Conservation (phyloP, 2,797 vertebrate genomes). For the Alosa sapidissima region DNA sequence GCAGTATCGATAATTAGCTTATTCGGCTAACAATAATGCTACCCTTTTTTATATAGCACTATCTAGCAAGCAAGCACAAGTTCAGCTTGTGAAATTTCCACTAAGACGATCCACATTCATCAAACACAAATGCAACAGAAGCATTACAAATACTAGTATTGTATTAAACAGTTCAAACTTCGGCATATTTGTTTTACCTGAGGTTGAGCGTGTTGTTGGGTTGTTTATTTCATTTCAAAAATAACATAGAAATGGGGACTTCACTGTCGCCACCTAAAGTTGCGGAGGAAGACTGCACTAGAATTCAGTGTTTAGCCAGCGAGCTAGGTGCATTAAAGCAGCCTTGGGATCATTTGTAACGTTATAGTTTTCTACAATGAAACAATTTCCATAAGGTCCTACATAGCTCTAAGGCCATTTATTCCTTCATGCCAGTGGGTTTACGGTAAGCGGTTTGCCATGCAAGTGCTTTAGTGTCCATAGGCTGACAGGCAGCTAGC, state of each 20-base stretch:
- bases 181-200: not conserved
- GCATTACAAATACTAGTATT: not conserved
- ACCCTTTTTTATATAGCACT: too few relatives aligned
- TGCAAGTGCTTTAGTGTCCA: not conserved
- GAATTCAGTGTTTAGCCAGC: too few relatives aligned
- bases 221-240: not conserved
- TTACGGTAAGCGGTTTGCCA: not conserved
- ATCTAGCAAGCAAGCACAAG: not conserved
- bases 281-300: not conserved
- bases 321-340: not conserved
- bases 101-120: not conserved
- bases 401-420: not conserved
- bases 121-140: not conserved
- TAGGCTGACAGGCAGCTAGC: too few relatives aligned
- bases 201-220: not conserved
- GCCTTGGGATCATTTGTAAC: not conserved
- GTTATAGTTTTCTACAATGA: not conserved
- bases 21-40: not conserved
- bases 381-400: not conserved
- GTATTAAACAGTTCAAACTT: too few relatives aligned
- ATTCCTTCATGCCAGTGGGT: not conserved
- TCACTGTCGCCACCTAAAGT: not conserved
- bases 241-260: not conserved
- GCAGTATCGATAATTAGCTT: not conserved
- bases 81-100: not conserved